A percentile compares a stretch with the other conserved stretches of the same genome.
phyloP scores from a whole-genome alignment of 2,113 vertebrate genomes.

The Tyto alba region DNA sequence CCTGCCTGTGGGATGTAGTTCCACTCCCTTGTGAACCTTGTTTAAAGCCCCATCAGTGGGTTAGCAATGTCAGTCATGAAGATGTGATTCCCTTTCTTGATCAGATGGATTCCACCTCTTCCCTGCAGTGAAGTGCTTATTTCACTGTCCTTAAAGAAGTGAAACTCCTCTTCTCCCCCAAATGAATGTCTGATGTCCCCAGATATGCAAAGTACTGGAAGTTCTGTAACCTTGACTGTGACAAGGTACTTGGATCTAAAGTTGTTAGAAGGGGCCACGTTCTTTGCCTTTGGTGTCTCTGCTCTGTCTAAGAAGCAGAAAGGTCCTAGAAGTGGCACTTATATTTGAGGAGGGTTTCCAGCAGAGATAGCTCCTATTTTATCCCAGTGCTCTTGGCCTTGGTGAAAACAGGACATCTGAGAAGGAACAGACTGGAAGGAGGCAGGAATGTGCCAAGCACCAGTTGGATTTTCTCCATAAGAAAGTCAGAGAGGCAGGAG shows the following conservation, averaged over 20 bases:
- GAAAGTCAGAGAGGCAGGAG: not conserved
- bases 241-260: not conserved
- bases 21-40: not conserved
- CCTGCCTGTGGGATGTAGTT: not conserved
- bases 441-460: not conserved
- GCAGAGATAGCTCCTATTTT: not conserved
- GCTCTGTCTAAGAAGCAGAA: not conserved
- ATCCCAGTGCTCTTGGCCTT: not conserved
- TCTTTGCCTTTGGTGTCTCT: not conserved
- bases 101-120: not conserved
- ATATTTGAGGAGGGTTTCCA: not conserved
- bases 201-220: not conserved
- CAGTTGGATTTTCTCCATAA: not conserved
- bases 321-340: not conserved
- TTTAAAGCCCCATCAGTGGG: not conserved
- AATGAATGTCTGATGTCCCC: not conserved
- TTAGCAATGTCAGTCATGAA: not conserved
- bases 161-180: not conserved
- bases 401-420: not conserved
- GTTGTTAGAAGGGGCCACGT: fast-evolving
- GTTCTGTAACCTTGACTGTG: not conserved
- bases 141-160: not conserved
- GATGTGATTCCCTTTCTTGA: not conserved
- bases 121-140: not conserved
- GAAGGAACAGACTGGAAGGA: not conserved